These are phyloP conservation scores for Dicerorhinus sumatrensis DNA, from an alignment of 2,113 vertebrate genomes.

Conservation along the genomic window DNA sequence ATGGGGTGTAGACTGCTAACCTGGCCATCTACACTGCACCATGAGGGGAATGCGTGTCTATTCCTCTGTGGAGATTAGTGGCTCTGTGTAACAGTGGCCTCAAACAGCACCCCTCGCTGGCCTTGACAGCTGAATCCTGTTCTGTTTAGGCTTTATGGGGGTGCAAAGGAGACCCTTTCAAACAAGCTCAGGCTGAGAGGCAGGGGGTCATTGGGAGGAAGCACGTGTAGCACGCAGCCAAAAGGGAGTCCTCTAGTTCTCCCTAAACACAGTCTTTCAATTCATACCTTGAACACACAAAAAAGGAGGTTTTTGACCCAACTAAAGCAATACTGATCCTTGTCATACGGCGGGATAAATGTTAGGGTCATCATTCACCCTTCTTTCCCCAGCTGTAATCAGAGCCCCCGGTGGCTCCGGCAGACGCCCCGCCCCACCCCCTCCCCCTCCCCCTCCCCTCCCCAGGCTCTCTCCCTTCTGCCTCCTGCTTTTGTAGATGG, in stretches of 20 bases:
- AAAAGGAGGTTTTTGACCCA: not conserved
- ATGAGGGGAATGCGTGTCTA: rapidly evolving
- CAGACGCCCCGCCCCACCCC: not conserved
- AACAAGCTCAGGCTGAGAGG: not conserved
- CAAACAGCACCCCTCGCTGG: rapidly evolving
- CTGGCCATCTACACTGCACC: rapidly evolving
- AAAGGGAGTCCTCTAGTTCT: too few relatives aligned
- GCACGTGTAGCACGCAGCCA: not conserved
- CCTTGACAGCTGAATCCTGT: not conserved
- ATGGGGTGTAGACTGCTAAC: not conserved
- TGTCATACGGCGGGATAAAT: too few relatives aligned
- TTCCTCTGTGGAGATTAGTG: rapidly evolving
- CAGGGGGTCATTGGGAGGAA: not conserved
- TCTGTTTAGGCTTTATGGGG: not conserved
- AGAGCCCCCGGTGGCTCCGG: rapidly evolving
- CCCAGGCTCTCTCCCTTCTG: too few relatives aligned
- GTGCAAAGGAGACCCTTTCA: not conserved
- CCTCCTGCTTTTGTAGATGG: not conserved
- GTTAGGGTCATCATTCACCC: rapidly evolving
- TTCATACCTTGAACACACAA: not conserved
- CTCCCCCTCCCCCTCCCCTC: too few relatives aligned
- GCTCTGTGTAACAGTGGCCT: not conserved
- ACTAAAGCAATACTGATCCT: not conserved
- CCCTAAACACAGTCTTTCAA: rapidly evolving
- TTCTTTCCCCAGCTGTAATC: not conserved